A percentile compares a stretch with the other conserved stretches of the same genome.
These are phyloP conservation scores for Litocranius walleri DNA, from an alignment of 2,113 vertebrate species.

Conservation along the genomic window DNA sequence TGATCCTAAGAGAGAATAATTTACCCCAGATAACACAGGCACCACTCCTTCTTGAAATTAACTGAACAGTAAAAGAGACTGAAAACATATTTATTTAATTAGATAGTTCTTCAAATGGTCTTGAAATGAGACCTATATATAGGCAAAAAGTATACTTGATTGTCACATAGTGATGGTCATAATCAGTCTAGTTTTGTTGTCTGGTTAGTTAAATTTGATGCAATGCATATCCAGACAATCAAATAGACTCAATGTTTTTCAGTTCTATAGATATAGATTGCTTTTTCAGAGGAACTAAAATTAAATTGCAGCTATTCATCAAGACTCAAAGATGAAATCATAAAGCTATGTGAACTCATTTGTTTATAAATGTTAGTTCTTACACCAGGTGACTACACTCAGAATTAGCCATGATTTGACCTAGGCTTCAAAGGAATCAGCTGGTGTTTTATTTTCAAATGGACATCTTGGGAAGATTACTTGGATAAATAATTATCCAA, in stretches of 20 bases:
- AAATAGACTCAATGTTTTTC: not conserved
- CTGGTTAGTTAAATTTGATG: not conserved
- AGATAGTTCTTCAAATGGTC: not conserved
- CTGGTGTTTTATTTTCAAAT: not conserved
- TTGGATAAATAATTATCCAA: constrained; percentile 30
- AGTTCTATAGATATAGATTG: not conserved
- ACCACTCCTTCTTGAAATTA: not conserved
- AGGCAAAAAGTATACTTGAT: not conserved
- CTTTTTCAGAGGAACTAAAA: not conserved
- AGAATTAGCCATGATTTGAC: not conserved
- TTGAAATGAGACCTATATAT: not conserved
- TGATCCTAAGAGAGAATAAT: not conserved
- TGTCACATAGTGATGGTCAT: not conserved
- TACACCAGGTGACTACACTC: not conserved
- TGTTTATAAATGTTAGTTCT: not conserved
- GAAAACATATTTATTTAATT: not conserved
- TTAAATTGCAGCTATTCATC: not conserved
- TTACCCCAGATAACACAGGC: not conserved
- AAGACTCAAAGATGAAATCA: constrained; percentile 7
- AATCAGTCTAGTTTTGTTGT: not conserved
- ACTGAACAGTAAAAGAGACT: not conserved
- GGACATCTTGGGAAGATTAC: not conserved
- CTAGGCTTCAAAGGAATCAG: constrained; percentile 14
- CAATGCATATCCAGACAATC: not conserved
- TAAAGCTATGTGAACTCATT: not conserved